Evolutionary conservation across 1,140 invertebrate species (phyloP), one percentile per base, ranked within the genome.

Genomic region (Ceratosolen fusciceps): DNA sequence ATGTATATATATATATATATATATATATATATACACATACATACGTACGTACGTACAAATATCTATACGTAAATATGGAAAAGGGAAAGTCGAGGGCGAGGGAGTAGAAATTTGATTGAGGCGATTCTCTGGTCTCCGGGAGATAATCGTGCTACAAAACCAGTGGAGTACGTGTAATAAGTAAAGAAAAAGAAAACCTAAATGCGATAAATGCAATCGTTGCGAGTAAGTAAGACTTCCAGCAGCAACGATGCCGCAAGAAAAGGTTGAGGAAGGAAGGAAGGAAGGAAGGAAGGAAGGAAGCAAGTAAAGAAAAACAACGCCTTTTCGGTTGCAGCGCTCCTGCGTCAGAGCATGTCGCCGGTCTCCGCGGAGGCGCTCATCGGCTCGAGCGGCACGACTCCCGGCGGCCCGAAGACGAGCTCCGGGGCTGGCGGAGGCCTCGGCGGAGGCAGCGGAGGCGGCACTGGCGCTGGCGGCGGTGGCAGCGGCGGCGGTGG

Each of bases 321-420:
- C 24, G 39, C n/a, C 81, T 72, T 83, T 84, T 85, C 24, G 26
- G 81, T 90, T 89, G 37, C 88, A 90, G 90, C 86, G 24, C 86
- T 90, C 52, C 83, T 90, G 67, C 88, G 89, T 82, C 89, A 90
- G 79, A 90, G 88, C 77, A 90, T 90, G 89, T 90, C 90, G 21
- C 90, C 89, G 58, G 88, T 88, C 47, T 86, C 88, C 72, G 88
- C 89, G 65, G 80, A 81, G 9, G 31, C 58, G 0, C 39, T 81
- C 19, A 54, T 67, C 39, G 29, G 67, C 29, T 72, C 76, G 21
- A 62, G 56, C 21, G 71, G 70, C n/a, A 29, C 43, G n/a, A 67
- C 86, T 82, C 75, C 56, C 82, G 74, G 58, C 87, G 81, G 88
- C 87, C 79, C 86, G 84, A 43, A 34, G 10, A 71, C 52, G 26